Base-by-base conservation (phyloP, 2,113 vertebrate genomes). In the Lophotis ruficrista region DNA sequence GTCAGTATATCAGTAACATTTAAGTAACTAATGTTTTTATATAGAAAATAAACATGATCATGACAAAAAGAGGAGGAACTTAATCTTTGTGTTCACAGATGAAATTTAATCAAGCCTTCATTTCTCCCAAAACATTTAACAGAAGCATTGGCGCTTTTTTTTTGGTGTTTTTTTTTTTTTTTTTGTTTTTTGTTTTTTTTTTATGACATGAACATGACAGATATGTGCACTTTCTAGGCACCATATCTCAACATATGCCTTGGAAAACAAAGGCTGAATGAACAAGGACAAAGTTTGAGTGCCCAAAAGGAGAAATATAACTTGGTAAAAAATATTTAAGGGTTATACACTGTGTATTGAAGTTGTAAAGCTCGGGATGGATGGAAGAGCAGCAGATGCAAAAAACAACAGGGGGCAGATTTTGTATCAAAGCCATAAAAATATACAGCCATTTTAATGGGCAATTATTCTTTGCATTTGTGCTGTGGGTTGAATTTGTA, bases 391-490 rank as follows among this genome's bases (percentile, higher is more conserved):
- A 98, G 97, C 98, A 98, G 98, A 98, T 98, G 98, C 97, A 96
- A 97, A 97, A 96, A 91, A 96, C 98, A 80, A 98, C 98, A 96
- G 98, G 98, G 98, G 98, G 98, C 94, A 96, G 97, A 97, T 97
- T 98, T 96, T 96, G 97, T 96, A 97, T 97, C 98, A 96, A 97
- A 98, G 97, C 93, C 97, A 96, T 99, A 98, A 98, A 98, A 98
- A 97, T 97, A 98, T 97, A 98, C 97, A 98, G 97, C 96, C 92
- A 94, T 96, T 98, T 98, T 98, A 98, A 98, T 98, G 97, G 97
- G 96, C 98, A 98, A 98, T 98, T 98, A 98, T 98, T 98, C 98
- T 98, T 97, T 96, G 97, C 97, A 95, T 98, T 98, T 97, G 96
- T 97, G 98, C 93, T 91, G 91, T 47, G 92, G 94, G 96, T 97